Conservation (phyloP, 35 echinoderm and acorn worm species). For the Ptychodera flava region DNA sequence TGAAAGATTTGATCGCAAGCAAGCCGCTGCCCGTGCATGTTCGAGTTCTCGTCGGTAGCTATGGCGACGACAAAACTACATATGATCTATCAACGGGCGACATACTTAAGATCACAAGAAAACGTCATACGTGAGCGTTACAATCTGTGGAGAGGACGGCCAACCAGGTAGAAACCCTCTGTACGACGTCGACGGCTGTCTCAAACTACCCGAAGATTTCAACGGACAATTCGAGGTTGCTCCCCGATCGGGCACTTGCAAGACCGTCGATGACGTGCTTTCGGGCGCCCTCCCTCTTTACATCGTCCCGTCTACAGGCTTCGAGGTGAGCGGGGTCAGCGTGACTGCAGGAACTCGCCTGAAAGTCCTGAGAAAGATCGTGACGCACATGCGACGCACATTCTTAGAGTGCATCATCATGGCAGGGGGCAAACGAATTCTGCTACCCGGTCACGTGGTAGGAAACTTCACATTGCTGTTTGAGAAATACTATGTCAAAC, state of each 20-base stretch:
- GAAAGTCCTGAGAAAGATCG: neutral
- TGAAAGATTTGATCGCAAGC: too few relatives aligned
- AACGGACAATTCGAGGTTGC: neutral
- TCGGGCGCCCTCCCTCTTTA: neutral
- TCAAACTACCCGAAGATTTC: neutral
- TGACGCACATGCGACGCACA: neutral
- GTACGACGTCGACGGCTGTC: too few relatives aligned
- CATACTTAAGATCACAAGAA: neutral
- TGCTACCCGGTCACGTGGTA: neutral
- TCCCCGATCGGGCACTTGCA: neutral
- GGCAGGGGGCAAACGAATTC: neutral
- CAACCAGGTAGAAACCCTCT: neutral
- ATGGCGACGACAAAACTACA: neutral
- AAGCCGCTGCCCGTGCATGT: neutral
- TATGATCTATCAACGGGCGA: neutral
- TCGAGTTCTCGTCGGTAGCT: neutral
- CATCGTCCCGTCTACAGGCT: neutral
- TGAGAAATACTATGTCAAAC: neutral
- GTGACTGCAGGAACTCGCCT: neutral
- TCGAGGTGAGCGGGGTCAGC: neutral
- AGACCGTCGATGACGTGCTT: neutral
- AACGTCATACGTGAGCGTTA: neutral
- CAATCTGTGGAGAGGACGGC: neutral
- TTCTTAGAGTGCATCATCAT: neutral
- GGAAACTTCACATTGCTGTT: neutral